Base-by-base conservation (phyloP, 64 coral and sea anemone genomes). In the Anthopleura sola region DNA sequence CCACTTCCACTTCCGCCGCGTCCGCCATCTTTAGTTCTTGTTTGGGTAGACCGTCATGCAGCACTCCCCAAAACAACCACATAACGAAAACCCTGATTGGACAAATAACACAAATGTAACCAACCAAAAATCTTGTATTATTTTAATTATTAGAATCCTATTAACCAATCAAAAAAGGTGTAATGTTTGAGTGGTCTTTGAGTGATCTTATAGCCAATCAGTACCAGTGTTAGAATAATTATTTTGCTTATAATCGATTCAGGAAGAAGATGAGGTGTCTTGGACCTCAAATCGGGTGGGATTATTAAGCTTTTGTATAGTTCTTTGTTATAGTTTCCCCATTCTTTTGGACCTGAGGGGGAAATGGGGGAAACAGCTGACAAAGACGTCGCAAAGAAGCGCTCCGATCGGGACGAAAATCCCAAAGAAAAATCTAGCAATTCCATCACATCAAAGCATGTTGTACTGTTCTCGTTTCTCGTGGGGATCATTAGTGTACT, bases 1-100 rank as follows among this genome's bases (percentile, higher is more conserved):
- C 36, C 56, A 85, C 89, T 91, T 91, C 89, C 88, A 83, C 88
- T 90, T 85, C 82, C 60, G 89, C 85, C 75, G 84, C 21, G 58
- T 62, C 55, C 84, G 89, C 89, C 89, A 91, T 91, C 50, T 86
- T 91, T 68, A 91, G 53, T 81, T 85, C 60, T 88, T 53, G 23
- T 36, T 48, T 83, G n/a, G 20, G 36, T 86, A 53, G 56, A 49
- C 57, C 62, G 24, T 23, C 85, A 86, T 57, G 82, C 82, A 83
- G 55, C 82, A 60, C 47, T 47, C 20, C 0, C 0, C 5, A 48
- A 79, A 79, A 79, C 76, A 79, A 79, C 19, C 19, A 79, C 47
- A 79, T 78, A 90, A 78, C 49, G 54, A 7, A 5, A 10, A 46
- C 60, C 7, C 4, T 90, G 82, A 90, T 90, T 90, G 88, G 88